Evolutionary conservation across 30 jellyfish, hydroid and myxozoan species (phyloP), one percentile per base, ranked within the genome.

Genomic region (Cassiopea xamachana): DNA sequence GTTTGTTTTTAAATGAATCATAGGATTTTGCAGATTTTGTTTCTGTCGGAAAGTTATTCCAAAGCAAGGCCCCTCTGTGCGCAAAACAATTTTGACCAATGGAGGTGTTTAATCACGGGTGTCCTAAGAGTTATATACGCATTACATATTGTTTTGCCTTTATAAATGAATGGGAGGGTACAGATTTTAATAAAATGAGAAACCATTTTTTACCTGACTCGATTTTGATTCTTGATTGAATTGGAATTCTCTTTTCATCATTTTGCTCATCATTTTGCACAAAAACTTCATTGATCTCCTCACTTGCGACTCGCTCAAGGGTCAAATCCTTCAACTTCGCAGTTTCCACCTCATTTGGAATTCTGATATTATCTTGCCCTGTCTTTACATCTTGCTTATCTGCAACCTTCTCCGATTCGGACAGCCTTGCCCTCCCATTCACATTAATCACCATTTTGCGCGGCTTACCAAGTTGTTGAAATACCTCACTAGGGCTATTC

Each of bases 401-500:
- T 43, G 50, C 58, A 39, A 14, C 27, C 47, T 71, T 43, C 55
- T 43, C 80, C 27, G n/a, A 6, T 71, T 71, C 51, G 5, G 95
- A 69, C 15, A 47, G 47, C 48, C 75, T 79, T 72, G 90, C 46
- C 17, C 77, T 72, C 14, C 95, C 90, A 46, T 88, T 88, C 4
- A 88, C 90, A 61, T 88, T 88, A 1, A 88, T 77, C 49, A 88
- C 91, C 95, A 88, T 88, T 27, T 73, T 80, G 45, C 83, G 75
- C 2, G 95, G 90, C 49, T 45, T 4, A 60, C 14, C 18, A 17
- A 70, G 13, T 62, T 80, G 70, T 19, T 71, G 80, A 19, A 19
- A 7, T 16, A 10, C 47, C 16, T 78, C 87, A 12, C 18, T 15
- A 43, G 45, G 1, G 1, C 15, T 19, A 46, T 15, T 51, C 39